phyloP scores from a whole-genome alignment of 2,888 invertebrate species.

The Metalampra italica region DNA sequence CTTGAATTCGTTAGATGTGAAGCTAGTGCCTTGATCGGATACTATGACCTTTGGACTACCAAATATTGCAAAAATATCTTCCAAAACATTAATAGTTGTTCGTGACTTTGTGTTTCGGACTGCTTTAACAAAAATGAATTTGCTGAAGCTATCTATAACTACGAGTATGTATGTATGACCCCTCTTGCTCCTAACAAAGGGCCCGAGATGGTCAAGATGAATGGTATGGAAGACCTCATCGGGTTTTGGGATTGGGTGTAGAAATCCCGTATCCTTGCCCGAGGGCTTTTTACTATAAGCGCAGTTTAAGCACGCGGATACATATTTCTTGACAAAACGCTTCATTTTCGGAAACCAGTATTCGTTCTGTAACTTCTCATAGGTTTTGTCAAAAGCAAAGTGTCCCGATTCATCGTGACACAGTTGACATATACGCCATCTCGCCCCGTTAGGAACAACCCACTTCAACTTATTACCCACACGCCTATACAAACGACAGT shows the following conservation, averaged over 20 bases:
- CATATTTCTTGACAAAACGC: constrained; percentile 17
- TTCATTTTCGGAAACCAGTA: constrained; percentile 25
- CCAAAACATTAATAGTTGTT: too few species aligned
- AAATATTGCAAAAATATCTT: constrained; percentile 12
- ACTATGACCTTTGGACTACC: constrained; percentile 13
- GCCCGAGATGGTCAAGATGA: constrained; percentile 16
- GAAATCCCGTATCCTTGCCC: neutral
- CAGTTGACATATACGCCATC: constrained; percentile 14
- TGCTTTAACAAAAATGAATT: constrained; percentile 12
- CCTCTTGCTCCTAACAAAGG: neutral
- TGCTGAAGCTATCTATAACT: constrained; percentile 14
- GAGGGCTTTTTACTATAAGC: neutral
- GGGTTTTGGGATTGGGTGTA: neutral
- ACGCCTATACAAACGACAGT: neutral
- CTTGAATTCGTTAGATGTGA: too few species aligned
- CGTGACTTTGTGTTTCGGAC: constrained; percentile 8
- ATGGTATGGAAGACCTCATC: constrained; percentile 16
- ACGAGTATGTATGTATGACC: constrained; percentile 5
- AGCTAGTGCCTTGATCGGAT: constrained; percentile 9
- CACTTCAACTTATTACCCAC: neutral
- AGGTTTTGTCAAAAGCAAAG: constrained; percentile 13
- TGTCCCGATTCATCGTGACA: constrained; percentile 14
- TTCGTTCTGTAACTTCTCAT: too few species aligned
- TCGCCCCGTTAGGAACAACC: constrained; percentile 10
- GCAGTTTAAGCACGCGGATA: constrained; percentile 16